These are phyloP conservation scores for Drosophila anomalata DNA, from an alignment of 2,888 invertebrate species.

Conservation along the genomic window DNA sequence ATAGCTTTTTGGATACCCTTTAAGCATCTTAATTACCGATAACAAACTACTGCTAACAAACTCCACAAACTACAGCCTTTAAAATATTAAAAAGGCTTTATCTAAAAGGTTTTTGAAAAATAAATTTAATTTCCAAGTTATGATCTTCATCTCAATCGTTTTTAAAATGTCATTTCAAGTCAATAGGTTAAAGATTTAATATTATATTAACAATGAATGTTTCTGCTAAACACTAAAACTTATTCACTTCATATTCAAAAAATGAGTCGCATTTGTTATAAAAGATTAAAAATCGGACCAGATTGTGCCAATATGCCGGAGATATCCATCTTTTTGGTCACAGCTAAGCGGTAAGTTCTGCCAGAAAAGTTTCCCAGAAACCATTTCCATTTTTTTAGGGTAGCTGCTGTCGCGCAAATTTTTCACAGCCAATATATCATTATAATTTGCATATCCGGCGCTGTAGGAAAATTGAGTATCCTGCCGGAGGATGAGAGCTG, in stretches of 20 bases:
- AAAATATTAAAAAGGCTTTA: not conserved
- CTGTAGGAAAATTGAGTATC: conserved; percentile 73
- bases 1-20: conserved; percentile 8
- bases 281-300: conserved; percentile 28
- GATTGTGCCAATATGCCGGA: conserved; percentile 39
- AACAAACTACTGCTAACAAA: not conserved
- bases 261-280: conserved; percentile 33
- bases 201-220: too few relatives aligned
- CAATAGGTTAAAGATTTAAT: too few relatives aligned
- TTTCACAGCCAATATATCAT: conserved; percentile 81
- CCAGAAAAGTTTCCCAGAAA: conserved; percentile 26
- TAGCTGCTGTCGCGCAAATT: conserved; percentile 66
- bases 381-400: conserved; percentile 27
- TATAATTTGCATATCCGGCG: conserved; percentile 80
- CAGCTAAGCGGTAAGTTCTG: conserved; percentile 31
- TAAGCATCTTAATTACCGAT: not conserved
- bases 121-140: too few relatives aligned
- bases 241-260: not conserved
- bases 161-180: too few relatives aligned
- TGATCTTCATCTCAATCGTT: too few relatives aligned
- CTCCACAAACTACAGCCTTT: not conserved
- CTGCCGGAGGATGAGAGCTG: conserved; percentile 44
- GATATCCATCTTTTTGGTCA: conserved; percentile 42
- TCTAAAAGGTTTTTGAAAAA: not conserved
- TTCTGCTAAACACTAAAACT: too few relatives aligned